These are phyloP conservation scores for Trichechus manatus DNA, from an alignment of 2,113 vertebrate genomes.

Conservation along the genomic window DNA sequence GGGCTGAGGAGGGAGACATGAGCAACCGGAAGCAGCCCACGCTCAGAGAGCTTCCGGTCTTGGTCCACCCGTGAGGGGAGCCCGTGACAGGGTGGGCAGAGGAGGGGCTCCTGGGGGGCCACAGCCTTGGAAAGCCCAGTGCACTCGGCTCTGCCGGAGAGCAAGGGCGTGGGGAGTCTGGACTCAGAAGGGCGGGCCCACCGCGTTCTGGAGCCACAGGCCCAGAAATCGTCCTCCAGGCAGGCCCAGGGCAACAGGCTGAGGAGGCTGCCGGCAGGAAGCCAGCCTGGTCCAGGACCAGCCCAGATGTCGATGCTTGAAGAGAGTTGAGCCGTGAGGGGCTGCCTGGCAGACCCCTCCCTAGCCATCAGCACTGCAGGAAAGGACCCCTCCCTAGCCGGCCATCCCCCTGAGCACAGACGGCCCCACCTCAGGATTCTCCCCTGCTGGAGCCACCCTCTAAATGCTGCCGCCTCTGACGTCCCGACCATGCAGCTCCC, in stretches of 20 bases:
- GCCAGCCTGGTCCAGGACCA: not conserved
- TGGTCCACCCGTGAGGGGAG: not conserved
- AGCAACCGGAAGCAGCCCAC: not conserved
- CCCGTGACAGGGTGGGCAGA: no score
- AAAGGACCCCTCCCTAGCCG: not conserved
- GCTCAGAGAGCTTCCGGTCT: not conserved
- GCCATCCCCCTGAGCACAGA: not conserved
- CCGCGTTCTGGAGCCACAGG: not conserved
- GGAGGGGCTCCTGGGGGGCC: no score
- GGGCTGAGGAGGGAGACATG: not conserved
- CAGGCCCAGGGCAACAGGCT: not conserved
- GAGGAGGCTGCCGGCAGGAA: not conserved
- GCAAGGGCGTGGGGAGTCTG: no score
- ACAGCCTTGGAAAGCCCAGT: not conserved
- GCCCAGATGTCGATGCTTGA: not conserved
- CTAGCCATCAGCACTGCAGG: not conserved
- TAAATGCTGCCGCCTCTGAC: fast-evolving
- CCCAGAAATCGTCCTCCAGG: not conserved
- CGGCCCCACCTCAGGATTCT: fast-evolving
- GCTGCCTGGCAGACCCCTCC: no score
- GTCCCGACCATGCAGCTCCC: not conserved
- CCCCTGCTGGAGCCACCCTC: fast-evolving
- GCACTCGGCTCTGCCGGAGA: no score
- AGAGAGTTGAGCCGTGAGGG: fast-evolving
- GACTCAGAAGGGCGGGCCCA: no score